These are phyloP conservation scores for Drosophila repleta DNA, from an alignment of 1,140 invertebrate species.

Conservation along the genomic window DNA sequence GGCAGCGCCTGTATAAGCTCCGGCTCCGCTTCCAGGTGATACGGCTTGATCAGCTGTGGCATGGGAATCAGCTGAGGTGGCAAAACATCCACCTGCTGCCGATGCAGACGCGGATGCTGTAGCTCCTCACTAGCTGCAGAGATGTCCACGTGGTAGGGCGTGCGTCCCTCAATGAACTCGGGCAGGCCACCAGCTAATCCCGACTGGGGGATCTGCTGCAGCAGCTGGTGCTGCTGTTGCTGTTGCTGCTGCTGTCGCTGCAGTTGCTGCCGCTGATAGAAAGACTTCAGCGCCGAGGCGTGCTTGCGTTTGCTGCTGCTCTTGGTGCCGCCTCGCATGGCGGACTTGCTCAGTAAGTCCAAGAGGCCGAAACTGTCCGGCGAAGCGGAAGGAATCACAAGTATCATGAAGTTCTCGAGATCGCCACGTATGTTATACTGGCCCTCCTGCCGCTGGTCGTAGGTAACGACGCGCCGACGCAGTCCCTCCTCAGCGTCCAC, in stretches of 20 bases:
- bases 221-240: slow-evolving; percentile 4
- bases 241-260: slow-evolving; percentile 33
- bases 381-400: slow-evolving; percentile 86
- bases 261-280: slow-evolving; percentile 40
- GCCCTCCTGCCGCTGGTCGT: slow-evolving; percentile 87
- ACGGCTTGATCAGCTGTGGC: slow-evolving; percentile 80
- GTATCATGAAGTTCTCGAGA: slow-evolving; percentile 87
- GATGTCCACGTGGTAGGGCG: slow-evolving; percentile 85
- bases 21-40: slow-evolving; percentile 74
- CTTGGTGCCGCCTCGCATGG: slow-evolving; percentile 45
- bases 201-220: slow-evolving; percentile 23
- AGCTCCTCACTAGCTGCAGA: slow-evolving; percentile 60
- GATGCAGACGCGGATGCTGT: slow-evolving; percentile 66
- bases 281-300: slow-evolving; percentile 52
- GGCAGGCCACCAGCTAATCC: slow-evolving; percentile 38
- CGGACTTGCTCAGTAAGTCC: slow-evolving; percentile 83
- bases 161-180: slow-evolving; percentile 85
- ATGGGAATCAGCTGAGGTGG: slow-evolving; percentile 69
- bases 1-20: slow-evolving; percentile 77
- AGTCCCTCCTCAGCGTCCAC: slow-evolving; percentile 38
- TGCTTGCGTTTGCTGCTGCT: slow-evolving; percentile 59
- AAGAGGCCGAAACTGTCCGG: slow-evolving; percentile 78
- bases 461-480: slow-evolving; percentile 77
- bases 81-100: slow-evolving; percentile 79
- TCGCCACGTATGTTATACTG: slow-evolving; percentile 87